These are phyloP conservation scores for Neolamprologus tretocephalus DNA, from an alignment of 2,113 vertebrate genomes.

Conservation along the genomic window DNA sequence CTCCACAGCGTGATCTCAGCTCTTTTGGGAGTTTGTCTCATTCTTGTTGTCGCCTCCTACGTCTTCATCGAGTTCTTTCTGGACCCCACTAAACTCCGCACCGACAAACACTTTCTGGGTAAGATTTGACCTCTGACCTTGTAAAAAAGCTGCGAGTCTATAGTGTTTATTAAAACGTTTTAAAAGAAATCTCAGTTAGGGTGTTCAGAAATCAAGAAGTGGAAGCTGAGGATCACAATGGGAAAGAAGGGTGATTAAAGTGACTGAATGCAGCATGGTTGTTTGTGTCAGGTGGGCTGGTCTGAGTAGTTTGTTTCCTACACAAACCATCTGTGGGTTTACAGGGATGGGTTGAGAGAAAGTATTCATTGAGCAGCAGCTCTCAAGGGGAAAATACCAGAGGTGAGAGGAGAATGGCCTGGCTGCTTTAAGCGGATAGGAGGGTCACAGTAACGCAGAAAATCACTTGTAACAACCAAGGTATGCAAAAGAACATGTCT, in stretches of 20 bases:
- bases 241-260: neutral
- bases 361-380: neutral
- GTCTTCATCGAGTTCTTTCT: conserved; percentile 87
- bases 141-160: fast-evolving
- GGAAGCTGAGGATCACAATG: fast-evolving
- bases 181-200: neutral
- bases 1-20: conserved; percentile 85
- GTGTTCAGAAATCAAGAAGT: neutral
- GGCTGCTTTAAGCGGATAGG: neutral
- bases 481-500: neutral
- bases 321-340: neutral
- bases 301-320: neutral
- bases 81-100: conserved; percentile 80
- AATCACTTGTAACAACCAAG: neutral
- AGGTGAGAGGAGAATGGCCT: neutral
- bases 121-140: neutral
- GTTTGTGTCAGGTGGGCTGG: neutral
- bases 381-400: neutral
- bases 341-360: neutral
- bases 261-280: neutral
- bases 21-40: conserved; percentile 79
- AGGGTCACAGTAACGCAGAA: neutral
- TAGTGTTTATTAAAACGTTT: fast-evolving
- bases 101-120: conserved; percentile 85
- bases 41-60: conserved; percentile 81